Conservation (phyloP, 2,113 vertebrate genomes). For the Phrynocephalus versicolor region DNA sequence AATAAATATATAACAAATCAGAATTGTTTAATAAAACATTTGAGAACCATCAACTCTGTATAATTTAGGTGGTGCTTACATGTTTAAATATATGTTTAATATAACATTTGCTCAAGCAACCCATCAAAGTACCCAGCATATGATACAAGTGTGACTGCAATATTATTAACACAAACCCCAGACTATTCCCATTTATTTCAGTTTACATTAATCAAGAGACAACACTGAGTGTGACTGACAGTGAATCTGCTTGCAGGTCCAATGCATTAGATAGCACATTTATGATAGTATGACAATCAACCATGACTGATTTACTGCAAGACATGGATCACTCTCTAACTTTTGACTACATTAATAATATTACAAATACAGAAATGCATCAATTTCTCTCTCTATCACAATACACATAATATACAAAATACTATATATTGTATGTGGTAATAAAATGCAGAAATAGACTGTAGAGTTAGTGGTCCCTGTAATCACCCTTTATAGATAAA, state of each 20-base stretch:
- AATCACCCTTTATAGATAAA: background rate
- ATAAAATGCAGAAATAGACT: background rate
- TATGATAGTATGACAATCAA: background rate
- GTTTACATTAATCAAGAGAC: constrained; percentile 10
- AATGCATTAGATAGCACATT: constrained; percentile 4
- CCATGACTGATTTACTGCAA: constrained; percentile 7
- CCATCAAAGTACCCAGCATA: accelerated
- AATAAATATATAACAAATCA: constrained; percentile 3
- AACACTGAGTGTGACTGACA: background rate
- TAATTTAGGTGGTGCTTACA: background rate
- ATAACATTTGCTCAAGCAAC: constrained; percentile 27
- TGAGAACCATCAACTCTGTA: background rate
- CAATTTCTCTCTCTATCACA: background rate
- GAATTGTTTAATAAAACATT: background rate
- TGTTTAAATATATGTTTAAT: constrained; percentile 5
- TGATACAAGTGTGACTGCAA: constrained; percentile 8
- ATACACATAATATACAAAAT: constrained; percentile 37
- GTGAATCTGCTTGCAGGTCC: background rate
- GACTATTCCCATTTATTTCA: background rate
- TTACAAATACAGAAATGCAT: background rate
- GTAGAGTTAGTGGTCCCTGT: background rate
- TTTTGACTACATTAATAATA: constrained; percentile 22
- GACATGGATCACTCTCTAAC: constrained; percentile 11
- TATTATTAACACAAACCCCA: constrained; percentile 1
- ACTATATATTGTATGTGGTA: accelerated